phyloP scores from a whole-genome alignment of 2,888 invertebrate species.

The Halictus ligatus region DNA sequence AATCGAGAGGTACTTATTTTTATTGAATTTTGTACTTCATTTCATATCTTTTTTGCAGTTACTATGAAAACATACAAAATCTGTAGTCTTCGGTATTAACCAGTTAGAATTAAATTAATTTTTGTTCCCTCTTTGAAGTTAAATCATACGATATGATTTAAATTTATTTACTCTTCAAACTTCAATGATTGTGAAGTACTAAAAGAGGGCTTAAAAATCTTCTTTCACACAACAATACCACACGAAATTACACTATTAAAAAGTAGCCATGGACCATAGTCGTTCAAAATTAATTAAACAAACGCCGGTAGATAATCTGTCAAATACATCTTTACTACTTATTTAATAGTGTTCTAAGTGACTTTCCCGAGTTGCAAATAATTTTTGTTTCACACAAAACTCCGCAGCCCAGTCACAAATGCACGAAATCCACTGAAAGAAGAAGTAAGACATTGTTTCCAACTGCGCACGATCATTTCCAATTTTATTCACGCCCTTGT shows the following conservation, averaged over 20 bases:
- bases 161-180: not conserved
- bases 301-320: not conserved
- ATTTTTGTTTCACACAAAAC: not conserved
- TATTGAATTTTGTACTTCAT: too few species aligned
- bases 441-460: not conserved
- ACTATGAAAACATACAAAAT: not conserved
- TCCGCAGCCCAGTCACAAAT: not conserved
- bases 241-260: not conserved
- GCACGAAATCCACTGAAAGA: not conserved
- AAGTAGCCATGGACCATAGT: not conserved
- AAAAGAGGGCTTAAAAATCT: too few species aligned
- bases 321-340: not conserved
- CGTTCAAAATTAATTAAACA: not conserved
- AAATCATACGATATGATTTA: not conserved
- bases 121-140: not conserved
- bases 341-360: not conserved
- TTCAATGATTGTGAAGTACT: too few species aligned
- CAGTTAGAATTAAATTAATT: not conserved
- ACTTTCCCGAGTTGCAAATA: not conserved
- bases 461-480: not conserved
- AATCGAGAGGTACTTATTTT: too few species aligned
- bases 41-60: too few species aligned
- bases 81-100: not conserved
- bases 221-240: too few species aligned
- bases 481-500: not conserved